Evolutionary conservation across 2,113 vertebrate species (phyloP), one percentile per base, ranked within the genome.

Genomic region (Antigone vipio): DNA sequence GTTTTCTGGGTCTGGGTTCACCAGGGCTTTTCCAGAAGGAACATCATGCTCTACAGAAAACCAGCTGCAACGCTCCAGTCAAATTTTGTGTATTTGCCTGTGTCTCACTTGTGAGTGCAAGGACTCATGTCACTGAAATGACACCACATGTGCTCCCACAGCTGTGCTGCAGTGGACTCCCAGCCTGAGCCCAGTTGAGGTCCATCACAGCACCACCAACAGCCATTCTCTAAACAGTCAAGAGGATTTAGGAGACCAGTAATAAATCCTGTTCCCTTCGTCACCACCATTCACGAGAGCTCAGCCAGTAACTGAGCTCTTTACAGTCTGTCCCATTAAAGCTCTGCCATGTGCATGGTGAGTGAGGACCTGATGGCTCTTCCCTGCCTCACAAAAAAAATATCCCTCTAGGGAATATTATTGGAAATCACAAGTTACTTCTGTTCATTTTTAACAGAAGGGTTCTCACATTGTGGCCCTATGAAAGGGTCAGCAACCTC

Each of bases 101-200:
- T 9, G 22, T 80, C 30, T 45, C 38, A 21, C 44, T 23, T 29
- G 6, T 14, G 44, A 59, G 66, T 29, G 11, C 15, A 15, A 79
- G 53, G 58, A 34, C 50, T 58, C 19, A 16, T 4, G 47, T 34
- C 40, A 63, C n/a, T 18, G 38, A 24, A 56, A 23, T 0, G 9
- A 12, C 47, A 47, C 34, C 1, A 2, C 40, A 10, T 0, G 1
- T 38, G 34, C 34, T 78, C 34, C 56, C 0, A 1, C 34, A 34
- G 59, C 22, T 1, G 0, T 27, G 34, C 14, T 2, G 1, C 55
- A 20, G 55, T 1, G 0, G 29, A 16, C 3, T 83, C n/a, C 60
- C 49, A 40, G 40, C 15, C 55, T 0, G 1, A 59, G 45, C 60
- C 45, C 27, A 2, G 40, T 2, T 42, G 26, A 50, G 21, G 44